phyloP scores from a whole-genome alignment of 1,140 invertebrate species.

The Eupristina koningsbergeri region DNA sequence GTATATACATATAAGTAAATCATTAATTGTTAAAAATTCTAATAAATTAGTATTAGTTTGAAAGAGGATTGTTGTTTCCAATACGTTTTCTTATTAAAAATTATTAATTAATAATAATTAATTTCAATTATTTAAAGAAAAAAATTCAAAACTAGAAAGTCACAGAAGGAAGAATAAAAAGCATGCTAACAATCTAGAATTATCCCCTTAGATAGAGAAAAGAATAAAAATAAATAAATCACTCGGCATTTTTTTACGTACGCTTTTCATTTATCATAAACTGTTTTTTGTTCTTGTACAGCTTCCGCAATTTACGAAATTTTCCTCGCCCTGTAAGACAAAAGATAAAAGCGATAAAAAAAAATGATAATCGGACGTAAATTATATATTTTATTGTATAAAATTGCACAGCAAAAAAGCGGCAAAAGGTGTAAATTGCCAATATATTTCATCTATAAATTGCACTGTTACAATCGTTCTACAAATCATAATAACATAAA shows the following conservation, averaged over 20 bases:
- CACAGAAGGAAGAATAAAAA: not conserved
- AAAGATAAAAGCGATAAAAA: conserved; percentile 15
- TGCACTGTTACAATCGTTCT: not conserved
- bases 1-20: no score
- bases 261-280: conserved; percentile 15
- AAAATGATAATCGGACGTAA: not conserved
- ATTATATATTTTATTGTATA: not conserved
- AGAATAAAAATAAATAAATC: not conserved
- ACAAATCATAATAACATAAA: not conserved
- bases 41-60: no score
- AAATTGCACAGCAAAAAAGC: not conserved
- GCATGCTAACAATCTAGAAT: conserved; percentile 1
- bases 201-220: not conserved
- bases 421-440: not conserved
- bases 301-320: conserved; percentile 7
- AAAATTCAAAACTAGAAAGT: not conserved
- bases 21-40: no score
- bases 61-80: not conserved
- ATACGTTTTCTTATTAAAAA: no score
- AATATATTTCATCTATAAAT: not conserved
- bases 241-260: conserved; percentile 39
- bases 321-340: conserved; percentile 25
- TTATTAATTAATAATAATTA: no score
- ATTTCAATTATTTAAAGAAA: no score
- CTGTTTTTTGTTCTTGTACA: conserved; percentile 5